Evolutionary conservation across 1,140 invertebrate genomes (phyloP).

Genomic region (Thalassaphorura encarpata): DNA sequence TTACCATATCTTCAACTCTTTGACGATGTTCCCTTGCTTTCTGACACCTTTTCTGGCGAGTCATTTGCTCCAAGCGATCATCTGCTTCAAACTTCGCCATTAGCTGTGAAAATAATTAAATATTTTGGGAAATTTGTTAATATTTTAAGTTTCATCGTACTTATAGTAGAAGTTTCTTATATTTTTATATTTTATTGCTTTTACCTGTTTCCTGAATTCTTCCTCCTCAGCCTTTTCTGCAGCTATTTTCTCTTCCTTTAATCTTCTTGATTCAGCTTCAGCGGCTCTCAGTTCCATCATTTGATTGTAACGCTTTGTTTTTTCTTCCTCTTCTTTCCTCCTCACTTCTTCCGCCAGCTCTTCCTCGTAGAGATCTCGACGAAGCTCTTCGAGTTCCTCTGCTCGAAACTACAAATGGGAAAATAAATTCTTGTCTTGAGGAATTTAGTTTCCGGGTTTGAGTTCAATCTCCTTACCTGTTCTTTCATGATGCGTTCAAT

Average conservation of each 20-base stretch:
- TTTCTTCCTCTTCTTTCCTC: conserved; percentile 21
- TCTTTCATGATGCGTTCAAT: conserved; percentile 26
- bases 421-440: neutral
- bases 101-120: conserved; percentile 15
- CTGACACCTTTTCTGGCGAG: conserved; percentile 21
- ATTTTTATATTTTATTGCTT: neutral
- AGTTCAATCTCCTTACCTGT: conserved; percentile 14
- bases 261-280: conserved; percentile 21
- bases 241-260: conserved; percentile 20
- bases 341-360: conserved; percentile 22
- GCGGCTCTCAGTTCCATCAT: conserved; percentile 23
- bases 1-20: conserved; percentile 31
- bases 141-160: neutral
- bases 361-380: conserved; percentile 27
- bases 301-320: conserved; percentile 4
- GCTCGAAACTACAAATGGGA: conserved; percentile 7
- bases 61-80: conserved; percentile 27
- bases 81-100: conserved; percentile 32
- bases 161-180: neutral
- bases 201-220: conserved; percentile 21
- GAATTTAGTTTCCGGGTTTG: neutral
- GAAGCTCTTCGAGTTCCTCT: conserved; percentile 30
- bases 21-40: conserved; percentile 25
- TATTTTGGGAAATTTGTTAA: neutral
- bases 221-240: conserved; percentile 26